Base-by-base conservation (phyloP, 2,888 invertebrate species). In the Gymnocheta viridis region DNA sequence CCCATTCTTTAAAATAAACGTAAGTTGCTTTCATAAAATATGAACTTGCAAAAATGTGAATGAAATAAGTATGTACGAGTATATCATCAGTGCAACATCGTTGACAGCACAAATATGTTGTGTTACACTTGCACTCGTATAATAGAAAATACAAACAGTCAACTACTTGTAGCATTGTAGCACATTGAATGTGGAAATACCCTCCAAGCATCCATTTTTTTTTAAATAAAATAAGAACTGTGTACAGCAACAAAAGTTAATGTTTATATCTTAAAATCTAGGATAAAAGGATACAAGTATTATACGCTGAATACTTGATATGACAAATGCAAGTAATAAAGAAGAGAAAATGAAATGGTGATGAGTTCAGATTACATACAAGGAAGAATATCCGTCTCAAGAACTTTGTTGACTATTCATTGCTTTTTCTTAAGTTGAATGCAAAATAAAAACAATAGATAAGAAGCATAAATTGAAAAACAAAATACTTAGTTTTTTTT, bases 321-420 rank as follows among this genome's bases (percentile, higher is more conserved):
- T 41, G 64, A 76, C 64, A 69, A 69, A 56, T 73, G 64, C 62
- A 44, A 27, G n/a, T 73, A 73, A 64, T 58, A 79, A 64, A 73
- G 17, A 54, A 64, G 17, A 32, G n/a, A 60, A 70, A 60, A 70
- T 70, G 41, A 35, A 41, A 47, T 62, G 17, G 17, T 64, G 69
- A 77, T 69, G 69, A 69, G 27, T 74, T 74, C 3, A 47, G 56
- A 77, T n/a, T 51, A 49, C 27, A 73, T 24, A 12, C 17, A 62
- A 29, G 58, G 22, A 49, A 41, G n/a, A 22, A 22, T n/a, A 10
- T 19, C 3, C 49, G 2, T 22, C 32, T 19, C 22, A 49, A 49
- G 49, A 47, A 47, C n/a, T 5, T 14, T 27, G n/a, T 9, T 24
- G 51, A 17, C 7, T 32, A 35, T 17, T 17, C 17, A 44, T 44